Evolutionary conservation across 2,113 vertebrate genomes (phyloP).

Genomic region (Neolamprologus kungweensis): DNA sequence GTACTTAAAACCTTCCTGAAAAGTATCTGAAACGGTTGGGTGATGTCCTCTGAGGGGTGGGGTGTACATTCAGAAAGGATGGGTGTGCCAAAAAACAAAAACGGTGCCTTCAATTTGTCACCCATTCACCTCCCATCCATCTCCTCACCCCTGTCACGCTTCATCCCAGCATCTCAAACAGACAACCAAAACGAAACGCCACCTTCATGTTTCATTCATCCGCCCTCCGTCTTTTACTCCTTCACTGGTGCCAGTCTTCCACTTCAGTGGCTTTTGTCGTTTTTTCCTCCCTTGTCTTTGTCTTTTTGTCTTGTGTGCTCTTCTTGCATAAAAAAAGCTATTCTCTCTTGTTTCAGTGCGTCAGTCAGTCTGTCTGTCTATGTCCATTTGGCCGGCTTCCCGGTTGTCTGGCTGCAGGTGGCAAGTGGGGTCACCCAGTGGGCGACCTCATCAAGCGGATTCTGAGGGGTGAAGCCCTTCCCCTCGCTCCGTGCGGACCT

Average conservation of each 20-base stretch:
- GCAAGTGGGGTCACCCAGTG: conserved; percentile 46
- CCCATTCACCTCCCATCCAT: conserved; percentile 30
- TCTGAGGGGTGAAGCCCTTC: conserved; percentile 34
- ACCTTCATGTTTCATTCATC: conserved; percentile 62
- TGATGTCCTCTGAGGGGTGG: not conserved
- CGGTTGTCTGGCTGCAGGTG: conserved; percentile 53
- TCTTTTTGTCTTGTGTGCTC: conserved; percentile 48
- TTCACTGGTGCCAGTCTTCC: conserved; percentile 45
- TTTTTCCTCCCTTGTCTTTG: conserved; percentile 33
- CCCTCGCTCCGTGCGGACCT: conserved; percentile 37
- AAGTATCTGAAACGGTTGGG: not conserved
- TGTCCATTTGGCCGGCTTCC: conserved; percentile 60
- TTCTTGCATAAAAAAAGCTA: conserved; percentile 64
- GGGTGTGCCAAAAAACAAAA: not conserved
- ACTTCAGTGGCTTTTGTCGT: conserved; percentile 15
- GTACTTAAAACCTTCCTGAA: not conserved
- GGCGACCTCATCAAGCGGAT: conserved; percentile 62
- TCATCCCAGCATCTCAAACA: conserved; percentile 24
- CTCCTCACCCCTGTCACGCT: conserved; percentile 14
- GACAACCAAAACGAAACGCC: conserved; percentile 30
- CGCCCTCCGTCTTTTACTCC: conserved; percentile 12
- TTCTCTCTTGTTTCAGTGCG: conserved; percentile 75
- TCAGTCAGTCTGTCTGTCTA: conserved; percentile 69
- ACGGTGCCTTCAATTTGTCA: conserved; percentile 29
- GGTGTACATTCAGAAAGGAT: not conserved